Evolutionary conservation across 37 sponge, comb jelly and placozoan species (phyloP).

Genomic region (Axinella damicornis): DNA sequence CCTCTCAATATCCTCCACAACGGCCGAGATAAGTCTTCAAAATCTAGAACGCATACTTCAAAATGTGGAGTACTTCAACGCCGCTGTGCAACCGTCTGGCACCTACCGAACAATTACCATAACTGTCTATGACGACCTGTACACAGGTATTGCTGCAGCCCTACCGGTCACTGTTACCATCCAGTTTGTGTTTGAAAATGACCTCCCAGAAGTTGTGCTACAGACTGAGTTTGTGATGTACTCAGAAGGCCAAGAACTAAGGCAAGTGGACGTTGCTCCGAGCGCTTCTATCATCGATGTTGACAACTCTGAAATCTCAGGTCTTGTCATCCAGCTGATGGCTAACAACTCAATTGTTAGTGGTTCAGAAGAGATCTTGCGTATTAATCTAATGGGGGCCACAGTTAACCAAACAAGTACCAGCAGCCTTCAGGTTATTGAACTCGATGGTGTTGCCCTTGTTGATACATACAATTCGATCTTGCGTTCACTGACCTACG

Average conservation of each 20-base stretch:
- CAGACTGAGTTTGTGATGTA: constrained; percentile 15
- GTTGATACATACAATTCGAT: constrained; percentile 32
- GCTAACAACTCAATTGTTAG: background rate
- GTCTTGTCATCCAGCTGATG: constrained; percentile 22
- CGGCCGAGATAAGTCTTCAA: background rate
- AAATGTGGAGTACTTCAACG: constrained; percentile 42
- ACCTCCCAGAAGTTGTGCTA: constrained; percentile 50
- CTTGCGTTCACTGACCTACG: constrained; percentile 65
- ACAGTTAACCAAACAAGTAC: background rate
- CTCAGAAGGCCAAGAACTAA: constrained; percentile 38
- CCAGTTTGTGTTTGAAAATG: constrained; percentile 33
- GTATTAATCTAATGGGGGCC: background rate
- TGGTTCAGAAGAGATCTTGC: constrained; percentile 14
- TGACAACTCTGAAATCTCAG: constrained; percentile 32
- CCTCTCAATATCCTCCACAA: background rate
- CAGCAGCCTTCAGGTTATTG: background rate
- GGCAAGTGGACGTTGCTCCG: constrained; percentile 28
- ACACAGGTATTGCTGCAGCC: background rate
- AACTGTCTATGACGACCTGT: constrained; percentile 31
- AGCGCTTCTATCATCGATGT: constrained; percentile 51
- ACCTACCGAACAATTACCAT: constrained; percentile 17
- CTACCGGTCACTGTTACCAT: constrained; percentile 4
- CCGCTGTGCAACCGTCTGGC: constrained; percentile 37
- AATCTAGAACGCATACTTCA: constrained; percentile 17
- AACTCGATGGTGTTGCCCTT: constrained; percentile 36